Evolutionary conservation across 2,113 vertebrate genomes (phyloP).

Genomic region (Myotis davidii): DNA sequence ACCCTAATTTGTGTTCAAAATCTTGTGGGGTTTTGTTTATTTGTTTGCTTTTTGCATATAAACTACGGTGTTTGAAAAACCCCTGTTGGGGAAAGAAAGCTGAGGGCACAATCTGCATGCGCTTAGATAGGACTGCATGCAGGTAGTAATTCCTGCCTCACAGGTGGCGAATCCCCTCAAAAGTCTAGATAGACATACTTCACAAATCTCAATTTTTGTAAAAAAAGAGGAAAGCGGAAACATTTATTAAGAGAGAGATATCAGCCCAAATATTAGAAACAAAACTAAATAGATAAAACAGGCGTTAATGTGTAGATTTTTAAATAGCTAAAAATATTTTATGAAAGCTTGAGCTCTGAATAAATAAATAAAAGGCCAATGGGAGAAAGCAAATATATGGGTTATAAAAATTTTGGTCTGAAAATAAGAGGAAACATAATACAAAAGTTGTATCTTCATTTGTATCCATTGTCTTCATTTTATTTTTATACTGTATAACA

Average conservation of each 20-base stretch:
- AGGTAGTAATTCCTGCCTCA: background rate
- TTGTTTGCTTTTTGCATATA: background rate
- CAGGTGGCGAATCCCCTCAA: background rate
- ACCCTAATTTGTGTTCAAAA: background rate
- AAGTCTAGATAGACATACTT: background rate
- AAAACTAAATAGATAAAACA: background rate
- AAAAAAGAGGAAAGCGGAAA: background rate
- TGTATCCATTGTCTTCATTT: background rate
- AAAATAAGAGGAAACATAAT: slow-evolving; percentile 25
- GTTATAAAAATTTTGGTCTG: background rate
- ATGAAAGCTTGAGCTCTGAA: background rate
- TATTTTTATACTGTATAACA: background rate
- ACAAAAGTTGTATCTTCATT: background rate
- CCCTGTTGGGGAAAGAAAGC: background rate
- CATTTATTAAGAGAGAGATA: background rate
- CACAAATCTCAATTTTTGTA: background rate
- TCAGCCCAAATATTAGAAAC: background rate
- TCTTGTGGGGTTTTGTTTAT: background rate
- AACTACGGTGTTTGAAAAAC: background rate
- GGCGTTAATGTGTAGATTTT: background rate
- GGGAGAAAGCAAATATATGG: background rate
- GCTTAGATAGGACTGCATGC: background rate
- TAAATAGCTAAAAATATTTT: background rate
- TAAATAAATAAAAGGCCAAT: background rate
- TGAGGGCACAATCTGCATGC: background rate